These are phyloP conservation scores for Artibeus lituratus DNA, from an alignment of 2,797 vertebrate species.

Conservation along the genomic window DNA sequence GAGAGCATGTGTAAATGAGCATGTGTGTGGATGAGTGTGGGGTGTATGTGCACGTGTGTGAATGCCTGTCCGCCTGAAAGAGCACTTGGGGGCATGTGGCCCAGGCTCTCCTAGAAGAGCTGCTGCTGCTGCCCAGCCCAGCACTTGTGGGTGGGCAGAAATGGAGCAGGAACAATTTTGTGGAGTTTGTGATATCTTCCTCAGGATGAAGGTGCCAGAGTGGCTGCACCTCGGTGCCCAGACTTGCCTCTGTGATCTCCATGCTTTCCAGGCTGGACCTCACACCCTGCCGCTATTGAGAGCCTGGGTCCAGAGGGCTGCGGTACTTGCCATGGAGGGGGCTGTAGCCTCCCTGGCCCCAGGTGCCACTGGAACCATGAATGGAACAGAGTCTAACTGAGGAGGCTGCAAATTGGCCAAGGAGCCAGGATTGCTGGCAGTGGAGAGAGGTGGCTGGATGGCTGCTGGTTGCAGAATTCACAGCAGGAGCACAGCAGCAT, in stretches of 20 bases:
- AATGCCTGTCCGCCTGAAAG: too few species aligned
- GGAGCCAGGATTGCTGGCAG: too few species aligned
- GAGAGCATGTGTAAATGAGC: not conserved
- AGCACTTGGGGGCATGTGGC: too few species aligned
- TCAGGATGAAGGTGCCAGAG: not conserved
- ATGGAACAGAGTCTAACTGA: too few species aligned
- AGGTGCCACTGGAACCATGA: not conserved
- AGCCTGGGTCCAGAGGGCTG: too few species aligned
- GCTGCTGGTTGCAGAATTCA: too few species aligned
- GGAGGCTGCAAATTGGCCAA: too few species aligned
- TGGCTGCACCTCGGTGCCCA: not conserved
- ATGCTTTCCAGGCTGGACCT: not conserved
- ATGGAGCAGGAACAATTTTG: not conserved
- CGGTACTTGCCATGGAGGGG: not conserved
- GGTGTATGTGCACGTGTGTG: not conserved
- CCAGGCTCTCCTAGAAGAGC: too few species aligned
- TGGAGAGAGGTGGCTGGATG: too few species aligned
- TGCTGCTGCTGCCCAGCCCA: too few species aligned
- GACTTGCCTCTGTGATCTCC: not conserved
- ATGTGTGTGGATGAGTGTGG: not conserved
- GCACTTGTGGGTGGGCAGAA: not conserved
- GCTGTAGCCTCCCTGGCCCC: not conserved
- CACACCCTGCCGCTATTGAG: not conserved
- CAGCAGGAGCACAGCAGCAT: too few species aligned
- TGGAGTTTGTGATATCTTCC: not conserved